Conservation (phyloP, 2,888 invertebrate species). For the Caenorhabditis sinica region DNA sequence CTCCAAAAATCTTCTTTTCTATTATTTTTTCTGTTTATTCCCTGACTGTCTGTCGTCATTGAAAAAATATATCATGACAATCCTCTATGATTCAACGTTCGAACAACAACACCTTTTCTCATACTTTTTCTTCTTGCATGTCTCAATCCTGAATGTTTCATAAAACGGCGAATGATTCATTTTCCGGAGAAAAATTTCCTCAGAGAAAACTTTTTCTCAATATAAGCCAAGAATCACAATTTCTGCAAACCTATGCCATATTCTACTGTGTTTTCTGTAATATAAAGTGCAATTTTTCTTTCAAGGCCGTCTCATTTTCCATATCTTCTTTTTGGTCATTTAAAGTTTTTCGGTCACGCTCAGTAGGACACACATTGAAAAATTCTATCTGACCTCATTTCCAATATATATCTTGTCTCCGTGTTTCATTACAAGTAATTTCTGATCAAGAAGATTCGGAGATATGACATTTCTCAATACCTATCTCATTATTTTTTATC, state of each 20-base stretch:
- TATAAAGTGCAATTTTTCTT: too few species aligned
- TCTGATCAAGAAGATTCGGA: neutral
- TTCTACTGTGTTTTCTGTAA: too few species aligned
- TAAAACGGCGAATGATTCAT: conserved; percentile 11
- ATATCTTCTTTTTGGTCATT: conserved; percentile 11
- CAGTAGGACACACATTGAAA: conserved; percentile 16
- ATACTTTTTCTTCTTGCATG: neutral
- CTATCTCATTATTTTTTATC: neutral
- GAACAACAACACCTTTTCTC: neutral
- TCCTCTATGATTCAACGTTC: conserved; percentile 24
- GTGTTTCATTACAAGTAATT: neutral
- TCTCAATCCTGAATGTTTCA: conserved; percentile 14
- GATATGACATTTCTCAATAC: neutral
- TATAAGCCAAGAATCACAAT: neutral
- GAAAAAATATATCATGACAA: conserved; percentile 11
- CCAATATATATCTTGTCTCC: neutral
- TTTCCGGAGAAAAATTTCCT: neutral
- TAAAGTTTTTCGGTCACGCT: conserved; percentile 45
- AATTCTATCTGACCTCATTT: conserved; percentile 6
- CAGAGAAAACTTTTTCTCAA: neutral
- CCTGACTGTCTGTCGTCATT: conserved; percentile 13
- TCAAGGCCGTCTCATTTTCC: neutral
- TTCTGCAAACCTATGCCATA: too few species aligned
- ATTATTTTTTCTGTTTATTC: neutral
- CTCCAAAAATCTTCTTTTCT: neutral